Conservation (phyloP, 2,888 invertebrate genomes). For the Callinectes sapidus region DNA sequence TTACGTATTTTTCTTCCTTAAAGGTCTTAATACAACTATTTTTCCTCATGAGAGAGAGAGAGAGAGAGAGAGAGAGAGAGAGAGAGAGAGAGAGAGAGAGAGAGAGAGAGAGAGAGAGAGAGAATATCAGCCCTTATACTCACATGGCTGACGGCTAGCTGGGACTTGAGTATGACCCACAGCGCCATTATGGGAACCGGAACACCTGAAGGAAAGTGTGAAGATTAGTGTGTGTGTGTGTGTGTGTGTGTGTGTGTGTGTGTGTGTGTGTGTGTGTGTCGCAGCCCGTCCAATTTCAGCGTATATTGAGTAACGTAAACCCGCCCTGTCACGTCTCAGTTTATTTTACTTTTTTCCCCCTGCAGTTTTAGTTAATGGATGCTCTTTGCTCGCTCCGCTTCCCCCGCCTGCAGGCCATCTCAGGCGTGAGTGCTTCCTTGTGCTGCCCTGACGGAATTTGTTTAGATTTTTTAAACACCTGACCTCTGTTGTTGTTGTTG, state of each 20-base stretch:
- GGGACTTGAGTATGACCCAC: constrained; percentile 53
- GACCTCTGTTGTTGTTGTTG: background rate
- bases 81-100: constrained; percentile 17
- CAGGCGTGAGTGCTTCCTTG: background rate
- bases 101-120: constrained; percentile 18
- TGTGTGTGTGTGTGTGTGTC: constrained; percentile 40
- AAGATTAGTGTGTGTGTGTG: constrained; percentile 36
- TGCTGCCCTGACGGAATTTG: background rate
- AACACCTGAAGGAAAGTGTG: constrained; percentile 33
- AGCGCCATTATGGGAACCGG: constrained; percentile 51
- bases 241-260: constrained; percentile 45
- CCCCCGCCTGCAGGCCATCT: background rate
- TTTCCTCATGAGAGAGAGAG: constrained; percentile 25
- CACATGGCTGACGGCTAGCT: constrained; percentile 29
- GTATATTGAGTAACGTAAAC: background rate
- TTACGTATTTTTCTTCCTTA: too few species aligned
- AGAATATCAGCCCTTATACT: constrained; percentile 34
- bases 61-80: constrained; percentile 12
- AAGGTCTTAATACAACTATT: too few species aligned
- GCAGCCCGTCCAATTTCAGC: background rate
- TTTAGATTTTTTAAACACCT: background rate
- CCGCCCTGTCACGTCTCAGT: background rate
- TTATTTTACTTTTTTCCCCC: background rate
- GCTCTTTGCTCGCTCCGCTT: background rate
- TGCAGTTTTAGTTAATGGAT: background rate